Conservation (phyloP, 2,888 invertebrate genomes). For the Reticulitermes lucifugus region DNA sequence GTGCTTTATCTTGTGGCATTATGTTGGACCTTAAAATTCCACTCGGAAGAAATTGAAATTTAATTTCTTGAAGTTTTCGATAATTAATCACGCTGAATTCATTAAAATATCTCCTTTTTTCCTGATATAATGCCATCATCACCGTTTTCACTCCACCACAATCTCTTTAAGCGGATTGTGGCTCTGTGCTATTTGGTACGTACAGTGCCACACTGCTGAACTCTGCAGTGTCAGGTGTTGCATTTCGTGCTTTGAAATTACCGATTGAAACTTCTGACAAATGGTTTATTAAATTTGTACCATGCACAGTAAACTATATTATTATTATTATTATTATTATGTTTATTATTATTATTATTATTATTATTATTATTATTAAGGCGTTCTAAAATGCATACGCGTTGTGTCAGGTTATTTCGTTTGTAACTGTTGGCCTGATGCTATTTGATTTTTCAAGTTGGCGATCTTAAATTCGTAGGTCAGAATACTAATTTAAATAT, state of each 20-base stretch:
- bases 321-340: no score
- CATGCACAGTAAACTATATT: no score
- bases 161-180: not conserved
- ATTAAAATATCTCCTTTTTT: not conserved
- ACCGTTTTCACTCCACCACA: not conserved
- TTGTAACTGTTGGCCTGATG: no score
- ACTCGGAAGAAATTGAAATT: conserved; percentile 3
- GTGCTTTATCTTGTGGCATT: not conserved
- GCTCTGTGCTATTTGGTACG: not conserved
- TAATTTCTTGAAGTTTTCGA: conserved; percentile 17
- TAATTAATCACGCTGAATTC: conserved; percentile 9
- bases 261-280: not conserved
- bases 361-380: no score
- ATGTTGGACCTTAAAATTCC: conserved; percentile 8
- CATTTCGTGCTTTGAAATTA: not conserved
- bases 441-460: no score
- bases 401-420: no score
- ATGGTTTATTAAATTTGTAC: not conserved
- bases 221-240: no score
- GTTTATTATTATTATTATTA: no score
- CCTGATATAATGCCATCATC: not conserved
- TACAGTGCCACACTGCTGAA: no score
- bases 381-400: no score
- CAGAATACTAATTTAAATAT: no score
- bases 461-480: no score